A percentile compares a stretch with the other conserved stretches of the same genome.
Evolutionary conservation across 2,888 invertebrate genomes (phyloP).

Genomic region (Drosophila merina): DNA sequence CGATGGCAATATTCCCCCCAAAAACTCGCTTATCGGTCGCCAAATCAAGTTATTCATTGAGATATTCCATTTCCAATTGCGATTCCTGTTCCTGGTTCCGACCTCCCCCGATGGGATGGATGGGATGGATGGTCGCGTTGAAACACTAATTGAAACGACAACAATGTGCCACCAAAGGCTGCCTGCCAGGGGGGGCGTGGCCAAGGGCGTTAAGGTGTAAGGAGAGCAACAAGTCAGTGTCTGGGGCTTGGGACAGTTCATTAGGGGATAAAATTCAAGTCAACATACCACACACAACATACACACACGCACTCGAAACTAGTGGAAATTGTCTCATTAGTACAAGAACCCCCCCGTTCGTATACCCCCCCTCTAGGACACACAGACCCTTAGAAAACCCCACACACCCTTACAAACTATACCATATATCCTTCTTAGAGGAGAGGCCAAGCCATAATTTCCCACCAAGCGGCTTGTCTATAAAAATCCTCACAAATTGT

Average conservation of each 20-base stretch:
- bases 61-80: background rate
- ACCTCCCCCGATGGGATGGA: background rate
- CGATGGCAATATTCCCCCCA: background rate
- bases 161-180: slow-evolving; percentile 30
- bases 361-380: background rate
- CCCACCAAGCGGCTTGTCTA: slow-evolving; percentile 53
- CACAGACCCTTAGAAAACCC: background rate
- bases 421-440: background rate
- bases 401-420: slow-evolving; percentile 12
- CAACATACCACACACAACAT: slow-evolving; percentile 52
- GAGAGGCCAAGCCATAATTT: slow-evolving; percentile 45
- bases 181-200: background rate
- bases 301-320: slow-evolving; percentile 41
- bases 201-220: background rate
- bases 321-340: slow-evolving; percentile 77
- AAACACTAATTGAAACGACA: slow-evolving; percentile 75
- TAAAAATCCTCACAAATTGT: slow-evolving; percentile 61
- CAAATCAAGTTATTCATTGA: slow-evolving; percentile 22
- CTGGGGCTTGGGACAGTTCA: slow-evolving; percentile 59
- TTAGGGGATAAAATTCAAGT: slow-evolving; percentile 72
- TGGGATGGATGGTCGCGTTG: background rate
- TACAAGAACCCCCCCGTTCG: slow-evolving; percentile 29
- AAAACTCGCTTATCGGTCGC: slow-evolving; percentile 8
- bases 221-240: slow-evolving; percentile 68
- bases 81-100: background rate